Percentiles rank a stretch among this genome's conserved stretches.
Conservation (phyloP, 2,888 invertebrate species). For the Oxycera nigricornis region DNA sequence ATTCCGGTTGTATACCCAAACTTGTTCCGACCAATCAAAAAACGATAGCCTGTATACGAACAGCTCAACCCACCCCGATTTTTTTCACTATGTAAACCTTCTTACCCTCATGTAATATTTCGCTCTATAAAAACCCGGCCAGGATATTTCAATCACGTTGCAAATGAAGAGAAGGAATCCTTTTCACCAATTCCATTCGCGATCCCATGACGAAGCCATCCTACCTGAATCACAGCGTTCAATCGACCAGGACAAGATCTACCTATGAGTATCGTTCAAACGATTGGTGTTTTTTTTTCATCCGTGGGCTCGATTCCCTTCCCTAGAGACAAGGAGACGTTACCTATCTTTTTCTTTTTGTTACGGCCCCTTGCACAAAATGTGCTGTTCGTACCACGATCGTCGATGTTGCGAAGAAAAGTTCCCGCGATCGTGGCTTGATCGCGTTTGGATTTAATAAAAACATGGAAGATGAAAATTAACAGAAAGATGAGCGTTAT, state of each 20-base stretch:
- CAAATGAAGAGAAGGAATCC: background rate
- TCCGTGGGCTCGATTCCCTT: background rate
- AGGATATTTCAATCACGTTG: background rate
- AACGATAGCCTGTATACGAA: background rate
- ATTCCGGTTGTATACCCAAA: slow-evolving; percentile 11
- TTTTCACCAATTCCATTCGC: background rate
- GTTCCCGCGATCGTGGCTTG: slow-evolving; percentile 32
- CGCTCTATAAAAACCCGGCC: slow-evolving; percentile 3
- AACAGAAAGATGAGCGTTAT: slow-evolving; percentile 38
- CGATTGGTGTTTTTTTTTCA: background rate
- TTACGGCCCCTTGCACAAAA: background rate
- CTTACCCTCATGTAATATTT: slow-evolving; percentile 25
- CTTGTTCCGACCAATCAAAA: slow-evolving; percentile 25
- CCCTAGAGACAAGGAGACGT: slow-evolving; percentile 4
- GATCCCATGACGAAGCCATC: background rate
- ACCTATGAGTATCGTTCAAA: slow-evolving; percentile 1
- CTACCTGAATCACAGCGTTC: background rate
- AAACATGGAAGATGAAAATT: slow-evolving; percentile 40
- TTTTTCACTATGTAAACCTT: slow-evolving; percentile 5
- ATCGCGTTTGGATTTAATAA: slow-evolving; percentile 23
- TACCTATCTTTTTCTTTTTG: slow-evolving; percentile 22
- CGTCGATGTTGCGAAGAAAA: slow-evolving; percentile 9
- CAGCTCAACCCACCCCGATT: slow-evolving; percentile 17
- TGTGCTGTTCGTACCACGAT: background rate
- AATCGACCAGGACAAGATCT: slow-evolving; percentile 7